These are phyloP conservation scores for Pemphigus obesinymphae DNA, from an alignment of 1,140 invertebrate genomes.

Conservation along the genomic window DNA sequence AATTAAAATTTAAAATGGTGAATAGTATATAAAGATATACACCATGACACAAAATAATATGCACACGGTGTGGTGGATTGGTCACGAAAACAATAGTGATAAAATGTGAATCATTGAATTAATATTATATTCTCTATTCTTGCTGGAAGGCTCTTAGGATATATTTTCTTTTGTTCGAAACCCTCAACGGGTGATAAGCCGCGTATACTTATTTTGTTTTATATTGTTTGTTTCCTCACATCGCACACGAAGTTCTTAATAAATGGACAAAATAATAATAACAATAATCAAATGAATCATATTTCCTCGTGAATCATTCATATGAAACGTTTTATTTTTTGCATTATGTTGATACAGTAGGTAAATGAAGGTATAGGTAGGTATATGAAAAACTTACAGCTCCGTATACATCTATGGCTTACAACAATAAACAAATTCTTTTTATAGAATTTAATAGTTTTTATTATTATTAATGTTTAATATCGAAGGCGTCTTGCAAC, in stretches of 20 bases:
- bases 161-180: slow-evolving; percentile 28
- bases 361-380: too few relatives aligned
- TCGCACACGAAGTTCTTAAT: slow-evolving; percentile 39
- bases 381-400: too few relatives aligned
- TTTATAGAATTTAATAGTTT: background rate
- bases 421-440: background rate
- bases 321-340: background rate
- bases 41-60: slow-evolving; percentile 26
- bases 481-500: too few relatives aligned
- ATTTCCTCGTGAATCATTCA: slow-evolving; percentile 31
- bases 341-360: background rate
- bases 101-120: slow-evolving; percentile 33
- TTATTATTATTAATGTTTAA: too few relatives aligned
- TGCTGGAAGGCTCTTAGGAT: slow-evolving; percentile 9
- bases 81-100: slow-evolving; percentile 37
- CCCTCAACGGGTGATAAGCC: slow-evolving; percentile 36
- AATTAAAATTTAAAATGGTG: slow-evolving; percentile 11
- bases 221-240: slow-evolving; percentile 15
- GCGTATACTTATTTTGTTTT: slow-evolving; percentile 21
- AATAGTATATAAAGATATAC: background rate
- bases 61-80: background rate
- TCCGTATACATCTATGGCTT: background rate
- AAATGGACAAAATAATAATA: slow-evolving; percentile 35
- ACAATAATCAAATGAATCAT: slow-evolving; percentile 32
- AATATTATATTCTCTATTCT: background rate